Conservation (phyloP, 2,113 vertebrate species). For the Cygnus atratus region DNA sequence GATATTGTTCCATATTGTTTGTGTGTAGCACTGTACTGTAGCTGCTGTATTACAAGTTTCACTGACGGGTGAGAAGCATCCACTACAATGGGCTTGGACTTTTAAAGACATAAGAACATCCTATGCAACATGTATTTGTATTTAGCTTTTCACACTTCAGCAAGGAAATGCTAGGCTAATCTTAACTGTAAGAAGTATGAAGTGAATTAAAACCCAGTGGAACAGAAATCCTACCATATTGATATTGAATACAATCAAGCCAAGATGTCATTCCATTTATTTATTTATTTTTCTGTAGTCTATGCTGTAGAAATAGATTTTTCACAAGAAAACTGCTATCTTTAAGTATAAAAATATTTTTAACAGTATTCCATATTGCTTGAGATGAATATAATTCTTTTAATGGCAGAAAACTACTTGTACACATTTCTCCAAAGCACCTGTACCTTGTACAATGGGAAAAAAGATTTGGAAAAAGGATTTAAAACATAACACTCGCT, state of each 20-base stretch:
- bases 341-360: background rate
- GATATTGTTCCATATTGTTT: background rate
- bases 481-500: background rate
- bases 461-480: background rate
- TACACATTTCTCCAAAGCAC: background rate
- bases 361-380: background rate
- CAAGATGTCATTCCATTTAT: background rate
- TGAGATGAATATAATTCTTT: background rate
- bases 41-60: background rate
- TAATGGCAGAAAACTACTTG: background rate
- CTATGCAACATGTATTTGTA: background rate
- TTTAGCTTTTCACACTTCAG: background rate
- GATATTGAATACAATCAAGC: background rate
- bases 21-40: background rate
- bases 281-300: background rate
- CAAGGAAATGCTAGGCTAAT: background rate
- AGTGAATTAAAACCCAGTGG: background rate
- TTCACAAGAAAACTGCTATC: background rate
- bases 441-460: background rate
- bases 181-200: background rate
- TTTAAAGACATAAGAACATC: background rate
- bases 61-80: background rate
- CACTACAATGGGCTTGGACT: accelerated
- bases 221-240: background rate
- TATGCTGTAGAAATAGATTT: background rate